Percentiles rank a stretch among this genome's conserved stretches.
phyloP scores from a whole-genome alignment of 1,140 invertebrate species.

The Hestina assimilis region DNA sequence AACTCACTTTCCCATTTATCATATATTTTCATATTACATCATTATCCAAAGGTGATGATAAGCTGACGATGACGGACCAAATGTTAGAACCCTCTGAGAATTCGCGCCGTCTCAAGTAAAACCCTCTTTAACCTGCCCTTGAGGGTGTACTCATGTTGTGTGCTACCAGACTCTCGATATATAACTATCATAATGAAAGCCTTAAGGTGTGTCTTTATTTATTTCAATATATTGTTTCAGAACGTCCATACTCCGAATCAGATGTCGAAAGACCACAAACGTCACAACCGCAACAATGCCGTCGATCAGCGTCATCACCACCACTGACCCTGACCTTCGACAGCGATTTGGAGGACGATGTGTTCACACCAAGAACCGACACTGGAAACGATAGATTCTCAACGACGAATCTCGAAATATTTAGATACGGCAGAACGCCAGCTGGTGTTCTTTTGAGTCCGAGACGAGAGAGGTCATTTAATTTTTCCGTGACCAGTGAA shows the following conservation, averaged over 20 bases:
- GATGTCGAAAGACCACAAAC: conserved; percentile 47
- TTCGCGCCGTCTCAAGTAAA: too few relatives aligned
- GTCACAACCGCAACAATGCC: conserved; percentile 36
- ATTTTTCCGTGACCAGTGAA: conserved; percentile 61
- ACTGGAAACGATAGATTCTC: conserved; percentile 61
- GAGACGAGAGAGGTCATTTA: conserved; percentile 58
- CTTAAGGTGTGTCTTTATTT: too few relatives aligned
- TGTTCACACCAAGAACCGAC: conserved; percentile 57
- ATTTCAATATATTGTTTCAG: conserved; percentile 33
- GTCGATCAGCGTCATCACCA: conserved; percentile 60
- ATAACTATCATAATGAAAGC: too few relatives aligned
- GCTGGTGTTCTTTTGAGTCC: conserved; percentile 64
- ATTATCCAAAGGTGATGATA: too few relatives aligned
- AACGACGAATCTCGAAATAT: conserved; percentile 62
- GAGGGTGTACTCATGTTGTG: too few relatives aligned
- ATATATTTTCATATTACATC: too few relatives aligned
- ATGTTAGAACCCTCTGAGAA: too few relatives aligned
- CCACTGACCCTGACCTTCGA: conserved; percentile 57
- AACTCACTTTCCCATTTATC: too few relatives aligned
- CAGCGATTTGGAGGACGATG: conserved; percentile 63
- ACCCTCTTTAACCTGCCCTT: too few relatives aligned
- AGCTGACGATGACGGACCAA: too few relatives aligned
- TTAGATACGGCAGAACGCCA: conserved; percentile 60
- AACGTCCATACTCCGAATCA: conserved; percentile 65
- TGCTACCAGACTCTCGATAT: too few relatives aligned